phyloP scores from a whole-genome alignment of 2,888 invertebrate genomes.

The Tetropium fuscum region DNA sequence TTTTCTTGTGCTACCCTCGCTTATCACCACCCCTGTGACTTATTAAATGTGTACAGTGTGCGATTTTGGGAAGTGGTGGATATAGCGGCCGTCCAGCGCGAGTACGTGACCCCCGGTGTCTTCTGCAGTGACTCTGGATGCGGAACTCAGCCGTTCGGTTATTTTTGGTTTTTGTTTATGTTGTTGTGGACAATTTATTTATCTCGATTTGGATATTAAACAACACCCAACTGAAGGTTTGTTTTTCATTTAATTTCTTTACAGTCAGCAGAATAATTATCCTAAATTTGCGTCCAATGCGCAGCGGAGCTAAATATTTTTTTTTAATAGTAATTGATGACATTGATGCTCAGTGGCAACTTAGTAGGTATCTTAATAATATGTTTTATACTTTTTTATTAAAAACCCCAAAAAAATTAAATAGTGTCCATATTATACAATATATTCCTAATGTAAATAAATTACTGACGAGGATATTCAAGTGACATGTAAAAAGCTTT shows the following conservation, averaged over 20 bases:
- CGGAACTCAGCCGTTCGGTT: slow-evolving; percentile 5
- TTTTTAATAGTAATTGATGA: too few relatives aligned
- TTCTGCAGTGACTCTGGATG: slow-evolving; percentile 8
- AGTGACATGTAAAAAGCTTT: too few relatives aligned
- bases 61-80: slow-evolving; percentile 9
- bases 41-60: slow-evolving; percentile 4
- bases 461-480: too few relatives aligned
- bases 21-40: slow-evolving; percentile 25
- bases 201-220: slow-evolving; percentile 18
- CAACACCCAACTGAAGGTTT: slow-evolving; percentile 4
- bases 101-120: slow-evolving; percentile 16
- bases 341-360: too few relatives aligned
- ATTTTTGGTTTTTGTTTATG: slow-evolving; percentile 20
- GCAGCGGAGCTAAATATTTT: too few relatives aligned
- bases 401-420: too few relatives aligned
- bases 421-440: too few relatives aligned
- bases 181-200: slow-evolving; percentile 17
- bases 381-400: too few relatives aligned
- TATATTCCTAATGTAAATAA: too few relatives aligned
- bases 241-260: slow-evolving; percentile 1
- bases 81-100: background rate
- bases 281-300: too few relatives aligned
- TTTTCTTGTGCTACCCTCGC: slow-evolving; percentile 22
- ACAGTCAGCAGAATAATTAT: too few relatives aligned
- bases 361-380: too few relatives aligned